Percentiles rank a stretch among this genome's conserved stretches.
phyloP scores from a whole-genome alignment of 2,113 vertebrate species.

The Zapornia atra region DNA sequence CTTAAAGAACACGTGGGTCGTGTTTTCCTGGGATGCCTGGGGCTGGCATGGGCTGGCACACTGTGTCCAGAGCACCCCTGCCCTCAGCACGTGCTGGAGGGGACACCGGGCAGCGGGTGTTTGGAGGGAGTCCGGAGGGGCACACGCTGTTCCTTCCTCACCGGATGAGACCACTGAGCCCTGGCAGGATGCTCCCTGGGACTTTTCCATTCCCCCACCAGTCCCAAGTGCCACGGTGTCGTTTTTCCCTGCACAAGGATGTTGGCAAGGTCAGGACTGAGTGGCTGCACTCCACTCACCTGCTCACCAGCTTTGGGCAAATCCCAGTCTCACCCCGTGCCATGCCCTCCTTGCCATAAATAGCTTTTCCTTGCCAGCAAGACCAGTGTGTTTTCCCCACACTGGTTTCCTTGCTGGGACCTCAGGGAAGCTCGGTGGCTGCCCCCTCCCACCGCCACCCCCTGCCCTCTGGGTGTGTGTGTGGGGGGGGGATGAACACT shows the following conservation, averaged over 20 bases:
- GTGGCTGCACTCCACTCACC: rapidly evolving
- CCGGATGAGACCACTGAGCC: not conserved
- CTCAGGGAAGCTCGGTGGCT: not conserved
- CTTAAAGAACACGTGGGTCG: rapidly evolving
- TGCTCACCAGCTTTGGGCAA: not conserved
- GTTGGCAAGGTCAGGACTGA: not conserved
- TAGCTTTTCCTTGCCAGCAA: not conserved
- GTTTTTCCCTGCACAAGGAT: not conserved
- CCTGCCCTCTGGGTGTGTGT: not conserved
- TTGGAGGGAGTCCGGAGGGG: rapidly evolving
- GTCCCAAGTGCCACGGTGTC: not conserved
- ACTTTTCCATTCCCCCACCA: not conserved
- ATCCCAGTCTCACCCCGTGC: rapidly evolving
- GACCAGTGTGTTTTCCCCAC: not conserved
- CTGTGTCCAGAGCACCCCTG: not conserved
- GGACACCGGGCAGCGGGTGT: not conserved
- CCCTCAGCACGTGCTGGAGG: rapidly evolving
- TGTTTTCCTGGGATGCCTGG: rapidly evolving
- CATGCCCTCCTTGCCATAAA: not conserved
- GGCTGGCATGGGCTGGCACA: not conserved
- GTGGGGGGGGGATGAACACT: not conserved
- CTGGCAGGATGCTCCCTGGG: constrained; percentile 13
- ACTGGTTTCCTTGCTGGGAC: not conserved
- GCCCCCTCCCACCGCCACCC: not conserved
- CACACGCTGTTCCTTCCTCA: not conserved